Conservation (phyloP, 2,888 invertebrate species). For the Chrysina gloriosa region DNA sequence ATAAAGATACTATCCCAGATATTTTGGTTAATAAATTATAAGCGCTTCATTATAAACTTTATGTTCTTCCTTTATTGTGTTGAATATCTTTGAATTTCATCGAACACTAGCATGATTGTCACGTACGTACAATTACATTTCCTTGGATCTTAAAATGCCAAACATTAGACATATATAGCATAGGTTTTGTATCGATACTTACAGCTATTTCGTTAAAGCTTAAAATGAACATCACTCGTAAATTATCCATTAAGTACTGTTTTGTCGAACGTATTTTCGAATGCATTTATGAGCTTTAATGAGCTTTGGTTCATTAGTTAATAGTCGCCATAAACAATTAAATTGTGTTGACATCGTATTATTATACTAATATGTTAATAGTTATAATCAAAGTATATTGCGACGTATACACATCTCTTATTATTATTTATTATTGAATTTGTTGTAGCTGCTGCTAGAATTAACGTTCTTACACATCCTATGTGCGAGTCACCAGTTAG, state of each 20-base stretch:
- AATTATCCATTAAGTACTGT: constrained; percentile 18
- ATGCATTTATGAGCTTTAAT: background rate
- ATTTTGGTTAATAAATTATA: constrained; percentile 30
- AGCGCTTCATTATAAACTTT: constrained; percentile 24
- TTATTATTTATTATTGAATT: too few species aligned
- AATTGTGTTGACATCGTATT: constrained; percentile 8
- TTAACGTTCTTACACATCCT: too few species aligned
- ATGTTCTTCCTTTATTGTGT: background rate
- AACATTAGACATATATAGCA: background rate
- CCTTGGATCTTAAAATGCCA: background rate
- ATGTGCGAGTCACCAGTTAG: too few species aligned
- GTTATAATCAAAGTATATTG: background rate
- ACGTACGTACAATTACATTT: background rate
- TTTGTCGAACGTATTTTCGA: constrained; percentile 1
- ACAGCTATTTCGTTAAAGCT: constrained; percentile 9
- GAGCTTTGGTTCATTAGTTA: background rate
- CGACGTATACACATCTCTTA: background rate
- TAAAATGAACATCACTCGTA: constrained; percentile 14
- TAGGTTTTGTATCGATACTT: background rate
- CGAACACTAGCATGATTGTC: background rate
- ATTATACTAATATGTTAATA: constrained; percentile 2
- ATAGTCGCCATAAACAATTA: constrained; percentile 10
- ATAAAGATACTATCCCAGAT: constrained; percentile 31
- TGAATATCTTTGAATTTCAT: background rate
- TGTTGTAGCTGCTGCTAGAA: too few species aligned